A percentile compares a stretch with the other conserved stretches of the same genome.
These are phyloP conservation scores for Drosophila mayri DNA, from an alignment of 1,140 invertebrate genomes.

Conservation along the genomic window DNA sequence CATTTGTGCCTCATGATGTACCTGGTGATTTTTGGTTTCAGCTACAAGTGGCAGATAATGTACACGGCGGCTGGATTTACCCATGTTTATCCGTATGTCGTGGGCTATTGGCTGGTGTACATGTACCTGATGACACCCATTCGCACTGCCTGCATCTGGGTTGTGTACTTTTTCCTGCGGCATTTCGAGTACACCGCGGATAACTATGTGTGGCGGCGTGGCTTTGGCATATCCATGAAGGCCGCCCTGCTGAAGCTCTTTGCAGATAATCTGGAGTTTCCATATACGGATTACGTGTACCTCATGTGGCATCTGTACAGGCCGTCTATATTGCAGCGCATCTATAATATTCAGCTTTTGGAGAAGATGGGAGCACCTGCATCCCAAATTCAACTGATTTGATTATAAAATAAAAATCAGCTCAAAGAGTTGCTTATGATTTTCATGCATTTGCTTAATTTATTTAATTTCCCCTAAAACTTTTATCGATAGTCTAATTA, in stretches of 20 bases:
- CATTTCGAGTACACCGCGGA: constrained; percentile 38
- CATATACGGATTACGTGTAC: constrained; percentile 18
- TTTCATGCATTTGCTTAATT: background rate
- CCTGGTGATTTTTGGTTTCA: constrained; percentile 38
- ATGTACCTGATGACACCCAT: constrained; percentile 30
- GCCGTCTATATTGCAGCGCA: constrained; percentile 25
- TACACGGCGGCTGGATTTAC: constrained; percentile 55
- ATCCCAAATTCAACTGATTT: no score
- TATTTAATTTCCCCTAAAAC: constrained; percentile 1
- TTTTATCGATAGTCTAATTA: constrained; percentile 9
- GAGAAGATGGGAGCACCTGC: background rate
- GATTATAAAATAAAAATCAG: no score
- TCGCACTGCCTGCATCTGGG: constrained; percentile 18
- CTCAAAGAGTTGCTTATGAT: background rate
- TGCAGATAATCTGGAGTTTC: constrained; percentile 22
- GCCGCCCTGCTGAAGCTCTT: constrained; percentile 32
- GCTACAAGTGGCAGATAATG: background rate
- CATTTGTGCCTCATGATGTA: constrained; percentile 37
- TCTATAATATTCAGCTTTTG: constrained; percentile 5
- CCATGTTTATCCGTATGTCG: constrained; percentile 25
- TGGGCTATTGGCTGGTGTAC: constrained; percentile 43
- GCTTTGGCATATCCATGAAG: background rate
- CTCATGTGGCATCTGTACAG: constrained; percentile 33
- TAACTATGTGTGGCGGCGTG: background rate
- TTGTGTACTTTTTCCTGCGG: constrained; percentile 20